Base-by-base conservation (phyloP, 2,888 invertebrate species). In the Cylindroiulus punctatus region DNA sequence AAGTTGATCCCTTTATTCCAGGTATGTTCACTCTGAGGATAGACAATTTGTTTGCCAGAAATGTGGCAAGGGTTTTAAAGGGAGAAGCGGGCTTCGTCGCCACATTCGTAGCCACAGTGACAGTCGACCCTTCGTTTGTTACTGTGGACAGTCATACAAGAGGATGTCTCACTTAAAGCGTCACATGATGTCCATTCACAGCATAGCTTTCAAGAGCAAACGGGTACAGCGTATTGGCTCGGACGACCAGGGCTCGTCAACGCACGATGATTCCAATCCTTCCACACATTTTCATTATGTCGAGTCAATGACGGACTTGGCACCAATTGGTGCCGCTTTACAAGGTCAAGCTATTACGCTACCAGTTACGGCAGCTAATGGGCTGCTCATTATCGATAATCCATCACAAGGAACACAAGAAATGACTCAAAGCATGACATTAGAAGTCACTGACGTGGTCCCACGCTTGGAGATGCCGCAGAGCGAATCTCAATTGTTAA, bases 1-100 rank as follows among this genome's bases (percentile, higher is more conserved):
- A 26, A 65, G 26, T 65, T 26, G 65, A 26, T 5, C 26, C 12
- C 26, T 26, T 65, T 65, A 12, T 26, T 65, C 26, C 26, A 65
- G 65, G n/a, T 91, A 90, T 89, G 90, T 91, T 36, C 91, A 91
- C 88, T 90, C 89, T 26, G 90, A 90, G 19, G 89, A 88, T 7
- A 87, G 91, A 10, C 88, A 88, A 12, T 90, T 89, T 87, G 87
- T 86, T 12, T 91, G 91, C 87, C 83, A 88, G 8, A 87, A 89
- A 19, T 91, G 91, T 88, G 87, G 87, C 81, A 87, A 87, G 57
- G 84, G 86, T 2, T 87, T 87, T 44, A 87, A 87, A 84, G 87
- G 86, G 8, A 26, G 84, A 30, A 87, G 87, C 76, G 87, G 86
- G 8, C 84, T 87, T n/a, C 44, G 85, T 5, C 57, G 87, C 0